Percentiles rank a stretch among this genome's conserved stretches.
Conservation (phyloP, 2,113 vertebrate genomes). For the Polypterus senegalus region DNA sequence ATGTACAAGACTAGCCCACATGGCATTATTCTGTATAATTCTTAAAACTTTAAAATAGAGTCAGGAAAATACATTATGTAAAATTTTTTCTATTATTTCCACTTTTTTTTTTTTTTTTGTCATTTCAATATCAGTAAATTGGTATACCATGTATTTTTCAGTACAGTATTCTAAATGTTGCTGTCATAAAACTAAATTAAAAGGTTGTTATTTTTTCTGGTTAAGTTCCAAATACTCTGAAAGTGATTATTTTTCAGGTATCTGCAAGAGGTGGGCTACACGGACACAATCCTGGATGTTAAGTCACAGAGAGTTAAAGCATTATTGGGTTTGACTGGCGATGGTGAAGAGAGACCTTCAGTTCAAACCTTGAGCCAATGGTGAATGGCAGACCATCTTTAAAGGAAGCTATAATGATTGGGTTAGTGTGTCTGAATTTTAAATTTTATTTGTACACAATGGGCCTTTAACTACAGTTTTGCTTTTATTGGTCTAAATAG, state of each 20-base stretch:
- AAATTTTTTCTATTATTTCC: too few relatives aligned
- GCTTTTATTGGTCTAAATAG: too few relatives aligned
- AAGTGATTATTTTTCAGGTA: constrained; percentile 51
- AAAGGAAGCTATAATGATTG: constrained; percentile 68
- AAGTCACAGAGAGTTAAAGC: constrained; percentile 79
- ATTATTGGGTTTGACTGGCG: constrained; percentile 77
- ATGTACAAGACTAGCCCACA: too few relatives aligned
- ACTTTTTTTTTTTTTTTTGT: not conserved
- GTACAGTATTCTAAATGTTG: not conserved
- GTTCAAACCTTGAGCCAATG: constrained; percentile 67
- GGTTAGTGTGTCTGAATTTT: constrained; percentile 45
- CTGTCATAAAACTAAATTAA: not conserved
- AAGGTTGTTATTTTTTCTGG: not conserved
- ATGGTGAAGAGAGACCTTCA: constrained; percentile 60
- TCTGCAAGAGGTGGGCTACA: constrained; percentile 91
- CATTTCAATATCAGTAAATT: too few relatives aligned
- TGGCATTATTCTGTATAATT: too few relatives aligned
- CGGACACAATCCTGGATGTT: constrained; percentile 87
- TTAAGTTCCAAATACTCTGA: not conserved
- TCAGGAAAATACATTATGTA: too few relatives aligned
- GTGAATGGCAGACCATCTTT: constrained; percentile 79
- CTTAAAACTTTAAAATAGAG: too few relatives aligned
- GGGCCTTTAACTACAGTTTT: too few relatives aligned
- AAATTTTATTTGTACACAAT: not conserved
- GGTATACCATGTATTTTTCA: not conserved